Evolutionary conservation across 2,888 invertebrate genomes (phyloP).

Genomic region (Abrostola tripartita): DNA sequence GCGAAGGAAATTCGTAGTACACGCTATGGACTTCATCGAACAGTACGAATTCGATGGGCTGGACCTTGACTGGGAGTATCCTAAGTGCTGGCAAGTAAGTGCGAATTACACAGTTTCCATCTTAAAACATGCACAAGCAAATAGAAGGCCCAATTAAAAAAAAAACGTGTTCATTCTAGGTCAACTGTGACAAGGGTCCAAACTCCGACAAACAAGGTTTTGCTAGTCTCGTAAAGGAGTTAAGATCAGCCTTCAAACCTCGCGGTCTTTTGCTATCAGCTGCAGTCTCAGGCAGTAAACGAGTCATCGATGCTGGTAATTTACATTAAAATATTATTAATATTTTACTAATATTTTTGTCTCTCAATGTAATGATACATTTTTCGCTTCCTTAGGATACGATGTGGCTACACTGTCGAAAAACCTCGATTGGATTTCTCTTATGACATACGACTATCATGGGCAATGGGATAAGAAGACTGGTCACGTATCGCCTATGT

Average conservation of each 20-base stretch:
- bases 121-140: background rate
- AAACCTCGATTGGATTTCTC: constrained; percentile 96
- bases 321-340: background rate
- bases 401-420: constrained; percentile 92
- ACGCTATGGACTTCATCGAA: constrained; percentile 93
- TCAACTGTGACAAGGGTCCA: constrained; percentile 94
- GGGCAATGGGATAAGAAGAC: constrained; percentile 97
- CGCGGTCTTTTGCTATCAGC: constrained; percentile 92
- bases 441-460: constrained; percentile 97
- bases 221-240: constrained; percentile 91
- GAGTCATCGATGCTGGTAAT: constrained; percentile 93
- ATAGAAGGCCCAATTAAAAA: too few species aligned
- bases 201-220: constrained; percentile 94
- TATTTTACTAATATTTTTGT: background rate
- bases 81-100: constrained; percentile 95
- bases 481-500: constrained; percentile 97
- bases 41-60: constrained; percentile 96
- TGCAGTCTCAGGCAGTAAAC: constrained; percentile 95
- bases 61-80: constrained; percentile 98
- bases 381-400: constrained; percentile 83
- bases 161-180: constrained; percentile 75
- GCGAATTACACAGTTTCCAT: background rate
- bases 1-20: constrained; percentile 91
- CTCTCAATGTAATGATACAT: background rate
- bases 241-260: constrained; percentile 91